Base-by-base conservation (phyloP, 2,888 invertebrate species). In the Drosophila putrida region DNA sequence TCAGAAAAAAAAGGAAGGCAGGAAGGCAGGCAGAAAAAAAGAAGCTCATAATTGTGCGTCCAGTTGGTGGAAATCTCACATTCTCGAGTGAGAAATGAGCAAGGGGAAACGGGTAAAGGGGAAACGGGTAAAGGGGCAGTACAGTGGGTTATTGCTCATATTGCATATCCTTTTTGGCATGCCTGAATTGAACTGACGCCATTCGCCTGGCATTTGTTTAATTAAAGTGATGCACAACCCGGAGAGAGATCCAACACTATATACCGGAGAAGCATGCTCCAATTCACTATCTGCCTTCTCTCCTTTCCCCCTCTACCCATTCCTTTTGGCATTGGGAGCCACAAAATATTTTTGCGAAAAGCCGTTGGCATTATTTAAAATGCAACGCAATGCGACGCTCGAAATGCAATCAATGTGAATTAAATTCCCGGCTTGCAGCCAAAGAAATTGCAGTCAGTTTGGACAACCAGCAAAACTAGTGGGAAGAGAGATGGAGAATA, bases 321-420 rank as follows among this genome's bases (percentile, higher is more conserved):
- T 4, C 25, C 10, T 2, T 43, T 60, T 44, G 43, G 43, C 13
- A 46, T 46, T 28, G 61, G 57, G 62, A 78, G 84, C 78, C 63
- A 75, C 70, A 82, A 82, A 88, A 82, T 88, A 78, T 72, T 80
- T 76, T 66, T 20, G n/a, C 78, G 73, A 85, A 88, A 88, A 88
- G 85, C 82, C 82, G 76, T 85, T 88, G 88, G 82, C 88, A 88
- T 82, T 83, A 83, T 83, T 83, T 83, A 88, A 83, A 88, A 88
- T 83, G 83, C 83, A 88, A 86, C 87, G 83, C 83, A 83, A 82
- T 83, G 88, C 83, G 83, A 78, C 80, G 87, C 87, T 73, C 71
- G 87, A 83, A 83, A 83, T 83, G 83, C 88, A 83, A 83, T 83
- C 83, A 83, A 83, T 83, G 83, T 75, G 88, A 83, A 83, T 83